A percentile compares a stretch with the other conserved stretches of the same genome.
Evolutionary conservation across 2,888 invertebrate genomes (phyloP).

Genomic region (Dascillus cervinus): DNA sequence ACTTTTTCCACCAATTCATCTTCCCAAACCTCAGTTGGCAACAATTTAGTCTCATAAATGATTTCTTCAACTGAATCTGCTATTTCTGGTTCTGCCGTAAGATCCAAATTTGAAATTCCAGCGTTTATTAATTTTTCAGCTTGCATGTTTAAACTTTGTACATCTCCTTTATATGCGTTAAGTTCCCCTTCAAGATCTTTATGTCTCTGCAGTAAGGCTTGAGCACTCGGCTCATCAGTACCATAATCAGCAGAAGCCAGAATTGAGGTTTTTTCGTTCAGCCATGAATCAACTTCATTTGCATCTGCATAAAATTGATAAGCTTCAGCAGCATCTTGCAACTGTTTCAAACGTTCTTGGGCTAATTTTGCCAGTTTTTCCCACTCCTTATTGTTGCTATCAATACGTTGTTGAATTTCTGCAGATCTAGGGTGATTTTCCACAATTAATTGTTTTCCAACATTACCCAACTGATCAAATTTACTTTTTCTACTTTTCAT

Average conservation of each 20-base stretch:
- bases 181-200: conserved; percentile 82
- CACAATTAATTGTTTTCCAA: conserved; percentile 54
- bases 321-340: conserved; percentile 85
- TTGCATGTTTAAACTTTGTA: conserved; percentile 66
- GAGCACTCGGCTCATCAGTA: conserved; percentile 82
- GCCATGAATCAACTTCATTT: conserved; percentile 96
- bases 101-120: conserved; percentile 63
- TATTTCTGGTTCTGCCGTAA: conserved; percentile 58
- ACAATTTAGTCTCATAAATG: conserved; percentile 42
- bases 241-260: conserved; percentile 87
- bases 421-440: conserved; percentile 74
- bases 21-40: conserved; percentile 89
- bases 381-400: conserved; percentile 80
- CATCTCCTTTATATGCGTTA: conserved; percentile 79
- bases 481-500: conserved; percentile 70
- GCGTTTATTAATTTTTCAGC: conserved; percentile 68
- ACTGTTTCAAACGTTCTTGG: conserved; percentile 61
- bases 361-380: conserved; percentile 78
- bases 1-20: conserved; percentile 82
- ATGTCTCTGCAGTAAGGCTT: conserved; percentile 80
- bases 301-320: conserved; percentile 97
- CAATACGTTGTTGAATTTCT: conserved; percentile 75
- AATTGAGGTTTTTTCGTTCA: conserved; percentile 90
- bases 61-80: conserved; percentile 53
- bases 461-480: conserved; percentile 61